Evolutionary conservation across 2,888 invertebrate species (phyloP).

Genomic region (Biston stratarius): DNA sequence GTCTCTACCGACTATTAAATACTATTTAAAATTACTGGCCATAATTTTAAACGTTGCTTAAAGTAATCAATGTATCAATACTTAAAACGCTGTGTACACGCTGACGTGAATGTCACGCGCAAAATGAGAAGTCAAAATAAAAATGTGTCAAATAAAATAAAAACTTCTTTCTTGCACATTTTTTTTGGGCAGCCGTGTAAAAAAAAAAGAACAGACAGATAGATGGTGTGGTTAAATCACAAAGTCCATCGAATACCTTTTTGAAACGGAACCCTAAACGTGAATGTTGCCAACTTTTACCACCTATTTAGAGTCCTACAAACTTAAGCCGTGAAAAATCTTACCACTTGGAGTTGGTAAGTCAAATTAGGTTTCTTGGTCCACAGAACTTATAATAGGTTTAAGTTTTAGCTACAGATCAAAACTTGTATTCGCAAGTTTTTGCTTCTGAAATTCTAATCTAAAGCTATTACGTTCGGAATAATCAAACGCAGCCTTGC

Average conservation of each 20-base stretch:
- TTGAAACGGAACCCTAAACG: slow-evolving; percentile 4
- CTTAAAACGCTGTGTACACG: no score
- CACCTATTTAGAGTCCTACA: slow-evolving; percentile 25
- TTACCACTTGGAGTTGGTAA: slow-evolving; percentile 31
- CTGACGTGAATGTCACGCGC: no score
- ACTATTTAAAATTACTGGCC: no score
- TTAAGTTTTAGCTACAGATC: slow-evolving; percentile 34
- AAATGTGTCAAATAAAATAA: no score
- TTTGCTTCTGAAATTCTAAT: slow-evolving; percentile 33
- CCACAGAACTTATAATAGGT: slow-evolving; percentile 39
- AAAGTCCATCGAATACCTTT: background rate
- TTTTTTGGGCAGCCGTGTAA: no score
- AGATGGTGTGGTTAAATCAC: background rate
- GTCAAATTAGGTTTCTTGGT: slow-evolving; percentile 39
- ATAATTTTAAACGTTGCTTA: no score
- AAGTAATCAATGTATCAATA: no score
- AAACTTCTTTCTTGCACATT: no score
- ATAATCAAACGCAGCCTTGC: slow-evolving; percentile 16
- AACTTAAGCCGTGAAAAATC: slow-evolving; percentile 38
- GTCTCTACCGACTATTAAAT: no score
- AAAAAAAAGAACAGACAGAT: no score
- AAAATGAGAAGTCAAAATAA: no score
- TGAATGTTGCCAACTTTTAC: slow-evolving; percentile 14
- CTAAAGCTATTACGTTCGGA: slow-evolving; percentile 27
- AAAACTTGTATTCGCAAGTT: slow-evolving; percentile 33